phyloP scores from a whole-genome alignment of 1,140 invertebrate species.

The Danaus plexippus region DNA sequence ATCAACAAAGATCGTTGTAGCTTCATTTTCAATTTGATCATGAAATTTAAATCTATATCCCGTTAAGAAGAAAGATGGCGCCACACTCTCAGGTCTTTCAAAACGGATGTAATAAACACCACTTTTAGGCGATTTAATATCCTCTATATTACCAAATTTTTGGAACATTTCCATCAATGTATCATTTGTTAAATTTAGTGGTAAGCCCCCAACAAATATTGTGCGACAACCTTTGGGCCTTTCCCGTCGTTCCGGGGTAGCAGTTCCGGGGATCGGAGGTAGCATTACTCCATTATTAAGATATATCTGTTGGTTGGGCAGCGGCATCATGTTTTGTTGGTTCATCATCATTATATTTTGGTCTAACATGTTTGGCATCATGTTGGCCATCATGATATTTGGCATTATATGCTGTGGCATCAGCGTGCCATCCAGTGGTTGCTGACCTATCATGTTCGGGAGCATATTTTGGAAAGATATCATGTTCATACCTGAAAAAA shows the following conservation, averaged over 20 bases:
- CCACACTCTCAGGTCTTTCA: conserved; percentile 84
- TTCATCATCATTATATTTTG: conserved; percentile 44
- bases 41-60: conserved; percentile 89
- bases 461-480: conserved; percentile 29
- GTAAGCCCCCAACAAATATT: conserved; percentile 93
- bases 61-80: conserved; percentile 87
- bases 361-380: conserved; percentile 39
- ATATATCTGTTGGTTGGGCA: conserved; percentile 34
- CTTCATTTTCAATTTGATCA: conserved; percentile 72
- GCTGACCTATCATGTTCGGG: conserved; percentile 29
- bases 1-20: conserved; percentile 91
- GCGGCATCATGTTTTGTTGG: conserved; percentile 29
- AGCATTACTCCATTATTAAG: conserved; percentile 70
- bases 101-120: conserved; percentile 95
- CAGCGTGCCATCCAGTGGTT: conserved; percentile 30
- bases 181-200: conserved; percentile 87
- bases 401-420: conserved; percentile 26
- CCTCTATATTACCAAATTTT: conserved; percentile 88
- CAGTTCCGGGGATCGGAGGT: conserved; percentile 87
- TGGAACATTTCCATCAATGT: conserved; percentile 84
- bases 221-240: conserved; percentile 91
- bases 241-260: conserved; percentile 85
- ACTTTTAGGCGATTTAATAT: conserved; percentile 89
- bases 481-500: conserved; percentile 17
- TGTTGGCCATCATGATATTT: conserved; percentile 25